phyloP scores from a whole-genome alignment of 2,113 vertebrate genomes.

The Rhizomys pruinosus region DNA sequence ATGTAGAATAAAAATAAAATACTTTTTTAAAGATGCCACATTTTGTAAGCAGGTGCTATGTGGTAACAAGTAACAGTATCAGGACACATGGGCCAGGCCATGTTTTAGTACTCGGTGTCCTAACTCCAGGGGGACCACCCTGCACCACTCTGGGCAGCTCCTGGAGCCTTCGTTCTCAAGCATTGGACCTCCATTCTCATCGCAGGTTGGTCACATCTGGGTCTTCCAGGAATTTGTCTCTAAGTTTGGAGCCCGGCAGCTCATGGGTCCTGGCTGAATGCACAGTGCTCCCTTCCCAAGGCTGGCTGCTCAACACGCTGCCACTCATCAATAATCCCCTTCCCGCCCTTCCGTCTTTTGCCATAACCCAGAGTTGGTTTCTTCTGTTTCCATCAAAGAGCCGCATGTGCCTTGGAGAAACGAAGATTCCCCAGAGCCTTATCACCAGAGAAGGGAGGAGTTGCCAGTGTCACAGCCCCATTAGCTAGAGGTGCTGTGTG shows the following conservation, averaged over 20 bases:
- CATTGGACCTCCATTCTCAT: neutral
- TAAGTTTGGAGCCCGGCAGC: neutral
- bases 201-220: neutral
- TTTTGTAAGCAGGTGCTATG: neutral
- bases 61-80: neutral
- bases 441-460: neutral
- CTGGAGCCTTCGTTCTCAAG: neutral
- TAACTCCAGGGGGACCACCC: neutral
- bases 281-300: neutral
- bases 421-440: neutral
- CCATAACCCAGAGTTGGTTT: neutral
- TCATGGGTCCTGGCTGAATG: neutral
- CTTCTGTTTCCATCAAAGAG: neutral
- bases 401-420: neutral
- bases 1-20: too few species aligned
- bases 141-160: neutral
- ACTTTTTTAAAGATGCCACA: neutral
- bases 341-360: neutral
- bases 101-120: neutral
- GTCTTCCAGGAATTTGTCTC: neutral
- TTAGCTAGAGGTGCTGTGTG: fast-evolving
- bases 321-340: neutral
- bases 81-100: neutral
- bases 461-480: fast-evolving
- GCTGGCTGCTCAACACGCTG: neutral